Conservation (phyloP, 2,797 vertebrate genomes). For the Melanotaenia nigrans region DNA sequence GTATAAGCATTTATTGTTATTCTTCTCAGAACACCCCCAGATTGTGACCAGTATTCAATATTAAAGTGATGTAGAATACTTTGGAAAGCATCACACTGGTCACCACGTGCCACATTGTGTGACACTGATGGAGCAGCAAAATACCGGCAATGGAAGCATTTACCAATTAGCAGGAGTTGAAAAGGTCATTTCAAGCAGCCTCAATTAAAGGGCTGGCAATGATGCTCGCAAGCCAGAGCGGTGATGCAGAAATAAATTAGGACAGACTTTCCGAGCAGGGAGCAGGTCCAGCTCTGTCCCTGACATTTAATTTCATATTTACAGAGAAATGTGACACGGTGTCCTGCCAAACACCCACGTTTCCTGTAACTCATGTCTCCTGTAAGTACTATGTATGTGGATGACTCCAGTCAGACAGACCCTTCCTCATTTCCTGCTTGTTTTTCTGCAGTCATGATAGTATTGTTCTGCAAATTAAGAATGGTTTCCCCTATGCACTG, state of each 20-base stretch:
- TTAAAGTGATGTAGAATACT: neutral
- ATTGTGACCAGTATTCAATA: neutral
- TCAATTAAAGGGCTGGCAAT: conserved; percentile 26
- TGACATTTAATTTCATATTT: conserved; percentile 52
- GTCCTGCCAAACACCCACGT: conserved; percentile 51
- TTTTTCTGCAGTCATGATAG: conserved; percentile 12
- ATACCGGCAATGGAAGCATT: neutral
- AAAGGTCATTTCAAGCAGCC: conserved; percentile 20
- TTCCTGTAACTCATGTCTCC: conserved; percentile 32
- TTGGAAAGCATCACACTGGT: neutral
- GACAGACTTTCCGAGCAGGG: conserved; percentile 28
- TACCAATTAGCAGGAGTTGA: conserved; percentile 19
- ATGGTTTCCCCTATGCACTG: neutral
- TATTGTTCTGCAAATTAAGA: conserved; percentile 7
- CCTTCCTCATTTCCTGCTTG: conserved; percentile 27
- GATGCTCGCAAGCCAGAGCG: conserved; percentile 15
- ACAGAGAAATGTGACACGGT: conserved; percentile 30
- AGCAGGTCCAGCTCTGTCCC: conserved; percentile 43
- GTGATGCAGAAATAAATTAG: conserved; percentile 39
- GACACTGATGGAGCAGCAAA: neutral
- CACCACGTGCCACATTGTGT: neutral
- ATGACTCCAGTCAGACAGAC: conserved; percentile 13
- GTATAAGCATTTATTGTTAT: neutral
- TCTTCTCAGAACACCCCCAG: neutral
- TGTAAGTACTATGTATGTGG: conserved; percentile 4